These are phyloP conservation scores for Sceloporus undulatus DNA, from an alignment of 2,113 vertebrate genomes.

Conservation along the genomic window DNA sequence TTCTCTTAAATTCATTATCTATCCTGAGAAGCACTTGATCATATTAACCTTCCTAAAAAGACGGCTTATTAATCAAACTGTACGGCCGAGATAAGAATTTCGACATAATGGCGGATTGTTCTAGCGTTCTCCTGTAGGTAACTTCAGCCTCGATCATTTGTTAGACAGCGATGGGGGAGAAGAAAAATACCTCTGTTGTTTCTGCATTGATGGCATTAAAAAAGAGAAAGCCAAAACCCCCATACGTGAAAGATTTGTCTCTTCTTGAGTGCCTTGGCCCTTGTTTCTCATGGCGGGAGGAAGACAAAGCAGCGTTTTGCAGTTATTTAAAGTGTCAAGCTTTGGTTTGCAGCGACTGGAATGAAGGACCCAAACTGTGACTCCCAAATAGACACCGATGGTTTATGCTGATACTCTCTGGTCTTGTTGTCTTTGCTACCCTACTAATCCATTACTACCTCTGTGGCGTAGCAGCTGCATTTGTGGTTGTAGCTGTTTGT, in stretches of 20 bases:
- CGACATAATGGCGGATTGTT: not conserved
- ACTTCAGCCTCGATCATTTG: not conserved
- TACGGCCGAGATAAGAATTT: conserved; percentile 19
- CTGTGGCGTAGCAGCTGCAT: no score
- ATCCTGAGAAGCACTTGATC: conserved; percentile 19
- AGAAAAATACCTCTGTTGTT: no score
- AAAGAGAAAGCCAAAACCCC: no score
- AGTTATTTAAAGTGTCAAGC: not conserved
- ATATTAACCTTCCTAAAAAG: conserved; percentile 27
- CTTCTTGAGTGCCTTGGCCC: not conserved
- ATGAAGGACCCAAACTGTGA: no score
- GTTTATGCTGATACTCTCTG: not conserved
- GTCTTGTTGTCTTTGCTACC: no score
- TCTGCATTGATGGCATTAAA: not conserved
- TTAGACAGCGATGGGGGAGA: no score
- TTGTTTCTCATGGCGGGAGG: not conserved
- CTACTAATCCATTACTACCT: no score
- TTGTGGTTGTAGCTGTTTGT: no score
- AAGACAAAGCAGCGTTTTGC: no score
- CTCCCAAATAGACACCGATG: not conserved
- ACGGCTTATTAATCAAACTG: conserved; percentile 27
- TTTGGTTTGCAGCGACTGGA: not conserved
- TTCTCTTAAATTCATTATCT: conserved; percentile 13
- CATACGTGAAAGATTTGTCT: not conserved
- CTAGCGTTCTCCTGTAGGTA: not conserved